phyloP scores from a whole-genome alignment of 1,140 invertebrate species.

The Drosophila obscura region DNA sequence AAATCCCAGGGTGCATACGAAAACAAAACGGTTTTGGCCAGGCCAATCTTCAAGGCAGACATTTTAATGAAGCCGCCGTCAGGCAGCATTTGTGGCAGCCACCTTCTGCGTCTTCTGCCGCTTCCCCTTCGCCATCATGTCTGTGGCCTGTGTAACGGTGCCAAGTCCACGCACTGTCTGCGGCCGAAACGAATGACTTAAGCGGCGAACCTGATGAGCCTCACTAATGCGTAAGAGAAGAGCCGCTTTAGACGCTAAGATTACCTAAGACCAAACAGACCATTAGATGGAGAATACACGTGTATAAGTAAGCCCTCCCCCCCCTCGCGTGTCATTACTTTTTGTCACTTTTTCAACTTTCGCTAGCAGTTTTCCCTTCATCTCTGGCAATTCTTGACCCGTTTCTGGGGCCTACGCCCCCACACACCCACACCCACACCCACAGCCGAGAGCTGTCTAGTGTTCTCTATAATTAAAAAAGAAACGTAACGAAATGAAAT shows the following conservation, averaged over 20 bases:
- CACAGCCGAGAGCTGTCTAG: background rate
- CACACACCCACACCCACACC: constrained; percentile 14
- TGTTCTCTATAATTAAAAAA: constrained; percentile 65
- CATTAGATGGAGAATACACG: too few species aligned
- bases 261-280: constrained; percentile 22
- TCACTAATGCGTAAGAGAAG: constrained; percentile 29
- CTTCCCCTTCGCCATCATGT: constrained; percentile 1
- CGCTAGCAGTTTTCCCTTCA: constrained; percentile 56
- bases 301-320: too few species aligned
- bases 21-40: constrained; percentile 50
- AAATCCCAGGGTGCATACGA: constrained; percentile 4
- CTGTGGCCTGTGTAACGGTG: constrained; percentile 49
- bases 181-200: constrained; percentile 69
- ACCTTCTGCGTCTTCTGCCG: constrained; percentile 25
- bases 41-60: constrained; percentile 63
- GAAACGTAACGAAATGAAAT: constrained; percentile 37
- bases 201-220: constrained; percentile 62
- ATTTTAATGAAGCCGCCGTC: constrained; percentile 79
- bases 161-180: constrained; percentile 55
- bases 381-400: constrained; percentile 37
- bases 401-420: constrained; percentile 38
- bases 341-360: constrained; percentile 80
- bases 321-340: background rate
- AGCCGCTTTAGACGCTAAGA: constrained; percentile 29
- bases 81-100: constrained; percentile 44